Evolutionary conservation across 2,113 vertebrate species (phyloP).

Genomic region (Eudyptes chrysolophus): DNA sequence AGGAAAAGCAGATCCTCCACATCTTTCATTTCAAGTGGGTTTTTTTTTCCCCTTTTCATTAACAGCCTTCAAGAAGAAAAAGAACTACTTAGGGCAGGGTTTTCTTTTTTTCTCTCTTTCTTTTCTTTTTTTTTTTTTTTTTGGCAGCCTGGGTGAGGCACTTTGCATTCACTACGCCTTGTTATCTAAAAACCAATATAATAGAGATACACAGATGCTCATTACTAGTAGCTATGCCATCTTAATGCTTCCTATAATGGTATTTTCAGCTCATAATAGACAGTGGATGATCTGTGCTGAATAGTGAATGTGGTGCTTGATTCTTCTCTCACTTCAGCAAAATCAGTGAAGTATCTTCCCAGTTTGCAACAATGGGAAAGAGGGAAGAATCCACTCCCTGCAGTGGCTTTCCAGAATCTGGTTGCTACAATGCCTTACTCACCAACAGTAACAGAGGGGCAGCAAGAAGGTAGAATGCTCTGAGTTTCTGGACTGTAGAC

Average conservation of each 20-base stretch:
- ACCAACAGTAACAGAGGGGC: background rate
- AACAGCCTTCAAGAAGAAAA: conserved; percentile 29
- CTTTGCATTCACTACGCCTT: background rate
- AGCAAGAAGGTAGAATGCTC: background rate
- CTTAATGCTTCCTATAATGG: background rate
- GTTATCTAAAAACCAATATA: conserved; percentile 38
- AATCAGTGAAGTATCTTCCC: background rate
- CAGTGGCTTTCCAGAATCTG: background rate
- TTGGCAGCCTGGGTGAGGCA: background rate
- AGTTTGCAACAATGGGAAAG: background rate
- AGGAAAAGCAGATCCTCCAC: conserved; percentile 39
- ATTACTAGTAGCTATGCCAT: conserved; percentile 20
- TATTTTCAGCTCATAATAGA: conserved; percentile 44
- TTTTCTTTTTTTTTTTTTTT: background rate
- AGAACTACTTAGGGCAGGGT: background rate
- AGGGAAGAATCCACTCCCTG: background rate
- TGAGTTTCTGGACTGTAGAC: background rate
- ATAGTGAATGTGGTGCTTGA: background rate
- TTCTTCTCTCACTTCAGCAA: background rate
- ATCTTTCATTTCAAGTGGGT: conserved; percentile 43
- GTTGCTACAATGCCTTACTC: background rate
- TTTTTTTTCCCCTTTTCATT: conserved; percentile 27
- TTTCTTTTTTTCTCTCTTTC: background rate
- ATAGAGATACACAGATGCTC: conserved; percentile 42
- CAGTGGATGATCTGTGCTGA: background rate